These are phyloP conservation scores for Harpegnathos saltator DNA, from an alignment of 1,140 invertebrate species.

Conservation along the genomic window DNA sequence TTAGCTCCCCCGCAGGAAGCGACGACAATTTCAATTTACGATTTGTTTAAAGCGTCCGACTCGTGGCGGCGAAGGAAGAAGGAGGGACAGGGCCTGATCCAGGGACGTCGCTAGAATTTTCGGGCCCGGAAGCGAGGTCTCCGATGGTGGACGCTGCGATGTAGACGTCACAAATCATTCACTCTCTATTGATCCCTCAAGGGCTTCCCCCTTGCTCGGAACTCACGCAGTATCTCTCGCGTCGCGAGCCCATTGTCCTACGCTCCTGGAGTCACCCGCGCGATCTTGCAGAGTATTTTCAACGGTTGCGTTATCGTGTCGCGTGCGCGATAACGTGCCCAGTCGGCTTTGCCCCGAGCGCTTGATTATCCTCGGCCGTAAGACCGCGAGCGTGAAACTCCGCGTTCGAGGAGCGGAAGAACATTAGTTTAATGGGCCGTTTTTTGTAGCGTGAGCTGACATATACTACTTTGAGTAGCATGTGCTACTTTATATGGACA, in stretches of 20 bases:
- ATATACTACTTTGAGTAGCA: no score
- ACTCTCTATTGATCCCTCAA: not conserved
- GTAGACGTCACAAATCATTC: not conserved
- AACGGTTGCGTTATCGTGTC: slow-evolving; percentile 27
- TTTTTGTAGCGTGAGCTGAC: no score
- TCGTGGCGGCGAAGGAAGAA: slow-evolving; percentile 42
- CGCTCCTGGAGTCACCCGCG: not conserved
- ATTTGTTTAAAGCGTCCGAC: slow-evolving; percentile 79
- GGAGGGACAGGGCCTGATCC: not conserved
- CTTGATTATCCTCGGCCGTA: no score
- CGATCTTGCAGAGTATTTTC: slow-evolving; percentile 3
- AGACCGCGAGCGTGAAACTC: no score
- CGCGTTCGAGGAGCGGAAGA: no score
- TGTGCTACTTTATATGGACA: no score
- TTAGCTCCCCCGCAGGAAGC: slow-evolving; percentile 81
- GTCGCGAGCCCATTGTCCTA: not conserved
- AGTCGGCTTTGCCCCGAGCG: not conserved
- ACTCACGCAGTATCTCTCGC: not conserved
- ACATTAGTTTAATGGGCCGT: no score
- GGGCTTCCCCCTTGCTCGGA: not conserved
- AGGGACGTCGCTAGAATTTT: slow-evolving; percentile 19
- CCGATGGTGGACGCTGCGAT: not conserved
- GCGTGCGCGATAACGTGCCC: slow-evolving; percentile 17
- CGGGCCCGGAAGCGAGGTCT: not conserved
- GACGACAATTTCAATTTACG: slow-evolving; percentile 84